Evolutionary conservation across 1,140 invertebrate genomes (phyloP), one percentile per base, ranked within the genome.

Genomic region (Protaetia brevitarsis): DNA sequence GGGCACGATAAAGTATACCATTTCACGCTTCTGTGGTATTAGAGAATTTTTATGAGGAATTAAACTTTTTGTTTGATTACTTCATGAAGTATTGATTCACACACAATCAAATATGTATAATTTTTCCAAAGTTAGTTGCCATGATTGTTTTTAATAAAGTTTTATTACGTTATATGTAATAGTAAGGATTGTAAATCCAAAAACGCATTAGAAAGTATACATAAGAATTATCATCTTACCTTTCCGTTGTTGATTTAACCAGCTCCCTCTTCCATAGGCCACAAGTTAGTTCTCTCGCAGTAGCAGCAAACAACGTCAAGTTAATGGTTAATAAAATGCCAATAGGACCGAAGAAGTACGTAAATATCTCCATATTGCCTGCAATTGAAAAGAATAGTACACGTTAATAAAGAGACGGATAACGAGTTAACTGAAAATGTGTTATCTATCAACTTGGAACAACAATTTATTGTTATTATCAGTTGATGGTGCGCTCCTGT

Each of bases 241-340:
- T 87, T 81, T 93, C 91, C 0, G 89, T 89, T n/a, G 89, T 91
- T 28, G 89, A 91, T 80, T 93, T 93, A 66, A 92, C 90, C 66
- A 92, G 88, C 78, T 93, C 91, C 61, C 89, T 84, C 73, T 92
- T 91, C 92, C 92, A 94, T 5, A 93, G 80, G 3, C 92, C 92
- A 74, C 91, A 94, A 2, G 91, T 92, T 64, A 94, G 82, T 82
- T 93, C 91, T 63, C 90, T 84, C 6, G 92, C 89, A 2, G 92
- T 93, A 21, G 89, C 88, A 21, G 86, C 83, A 78, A 93, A 94
- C 61, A 93, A 84, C 7, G 89, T 81, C 27, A 93, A 82, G 78
- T 94, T 94, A 59, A 91, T 82, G 37, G 87, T 81, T 37, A 94
- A 79, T 29, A 93, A 81, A 31, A 89, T 81, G 11, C 90, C 91